Evolutionary conservation across 2,113 vertebrate genomes (phyloP).

Genomic region (Scortum barcoo): DNA sequence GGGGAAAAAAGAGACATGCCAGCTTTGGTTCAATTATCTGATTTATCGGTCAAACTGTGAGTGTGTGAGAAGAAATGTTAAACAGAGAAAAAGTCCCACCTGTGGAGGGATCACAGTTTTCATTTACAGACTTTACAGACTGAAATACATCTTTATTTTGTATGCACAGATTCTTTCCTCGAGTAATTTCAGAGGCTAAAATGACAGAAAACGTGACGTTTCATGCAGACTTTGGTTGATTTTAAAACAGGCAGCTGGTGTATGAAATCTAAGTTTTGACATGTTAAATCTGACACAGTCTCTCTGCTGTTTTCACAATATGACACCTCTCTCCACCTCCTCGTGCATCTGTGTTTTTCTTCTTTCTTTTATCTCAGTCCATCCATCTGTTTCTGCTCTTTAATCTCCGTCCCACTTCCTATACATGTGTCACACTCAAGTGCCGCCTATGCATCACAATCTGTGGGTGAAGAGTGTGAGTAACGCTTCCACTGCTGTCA

Average conservation of each 20-base stretch:
- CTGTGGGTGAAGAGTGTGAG: conserved; percentile 37
- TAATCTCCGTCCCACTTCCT: conserved; percentile 30
- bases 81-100: background rate
- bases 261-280: background rate
- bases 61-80: background rate
- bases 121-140: background rate
- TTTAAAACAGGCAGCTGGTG: background rate
- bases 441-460: conserved; percentile 28
- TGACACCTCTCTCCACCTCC: background rate
- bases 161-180: background rate
- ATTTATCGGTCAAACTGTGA: background rate
- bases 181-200: background rate
- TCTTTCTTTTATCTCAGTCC: background rate
- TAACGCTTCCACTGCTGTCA: conserved; percentile 27
- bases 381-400: conserved; percentile 13
- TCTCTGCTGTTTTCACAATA: background rate
- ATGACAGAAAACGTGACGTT: background rate
- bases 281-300: background rate
- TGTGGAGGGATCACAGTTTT: background rate
- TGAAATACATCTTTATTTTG: background rate
- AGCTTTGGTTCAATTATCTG: background rate
- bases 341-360: background rate
- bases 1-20: background rate
- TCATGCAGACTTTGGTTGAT: background rate
- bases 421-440: conserved; percentile 22